Conservation (phyloP, 1,140 invertebrate species). For the Hestina assimilis region DNA sequence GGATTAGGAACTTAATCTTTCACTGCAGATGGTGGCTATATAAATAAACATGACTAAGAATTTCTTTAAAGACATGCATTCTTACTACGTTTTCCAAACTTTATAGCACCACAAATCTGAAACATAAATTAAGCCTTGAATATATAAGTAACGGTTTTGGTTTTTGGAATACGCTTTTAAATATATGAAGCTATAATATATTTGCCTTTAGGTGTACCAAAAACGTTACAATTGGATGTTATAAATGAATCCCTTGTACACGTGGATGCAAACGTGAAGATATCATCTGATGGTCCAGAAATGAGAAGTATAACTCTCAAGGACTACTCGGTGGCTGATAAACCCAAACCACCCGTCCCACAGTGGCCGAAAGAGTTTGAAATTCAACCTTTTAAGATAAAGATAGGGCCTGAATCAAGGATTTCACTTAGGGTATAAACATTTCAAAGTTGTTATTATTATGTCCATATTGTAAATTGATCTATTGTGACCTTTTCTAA, state of each 20-base stretch:
- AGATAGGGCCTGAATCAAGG: conserved; percentile 51
- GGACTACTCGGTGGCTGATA: conserved; percentile 53
- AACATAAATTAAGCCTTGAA: too few species aligned
- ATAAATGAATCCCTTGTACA: conserved; percentile 65
- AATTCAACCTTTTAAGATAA: conserved; percentile 55
- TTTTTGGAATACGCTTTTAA: too few species aligned
- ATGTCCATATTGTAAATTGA: background rate
- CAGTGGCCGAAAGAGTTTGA: conserved; percentile 65
- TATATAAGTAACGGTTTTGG: too few species aligned
- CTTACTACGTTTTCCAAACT: too few species aligned
- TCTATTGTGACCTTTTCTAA: background rate
- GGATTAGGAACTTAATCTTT: too few species aligned
- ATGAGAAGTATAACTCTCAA: conserved; percentile 57
- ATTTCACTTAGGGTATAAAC: conserved; percentile 45
- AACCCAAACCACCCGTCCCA: conserved; percentile 54
- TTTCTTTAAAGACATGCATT: too few species aligned
- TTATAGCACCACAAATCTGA: too few species aligned
- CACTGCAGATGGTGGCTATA: too few species aligned
- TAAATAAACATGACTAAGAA: too few species aligned
- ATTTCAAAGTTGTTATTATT: background rate
- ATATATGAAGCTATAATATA: background rate
- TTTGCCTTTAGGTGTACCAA: conserved; percentile 51
- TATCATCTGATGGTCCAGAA: conserved; percentile 68
- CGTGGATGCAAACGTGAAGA: conserved; percentile 51
- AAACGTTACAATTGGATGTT: conserved; percentile 59